Conservation (phyloP, 1,140 invertebrate species). For the Lamellibrachia luymesi region DNA sequence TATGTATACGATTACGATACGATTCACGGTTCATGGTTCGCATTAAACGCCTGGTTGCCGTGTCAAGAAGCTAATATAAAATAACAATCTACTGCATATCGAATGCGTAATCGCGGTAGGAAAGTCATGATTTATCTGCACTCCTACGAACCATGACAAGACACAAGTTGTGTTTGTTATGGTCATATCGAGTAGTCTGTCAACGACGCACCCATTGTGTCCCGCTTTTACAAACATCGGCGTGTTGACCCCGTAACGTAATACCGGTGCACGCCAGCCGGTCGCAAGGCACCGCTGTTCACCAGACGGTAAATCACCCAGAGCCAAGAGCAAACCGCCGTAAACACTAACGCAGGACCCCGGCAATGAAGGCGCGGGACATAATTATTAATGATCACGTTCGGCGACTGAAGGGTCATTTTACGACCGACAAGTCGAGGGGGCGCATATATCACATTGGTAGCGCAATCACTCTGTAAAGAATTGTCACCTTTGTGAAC, state of each 20-base stretch:
- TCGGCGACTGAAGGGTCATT: not conserved
- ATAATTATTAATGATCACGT: not conserved
- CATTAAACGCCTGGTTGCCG: too few relatives aligned
- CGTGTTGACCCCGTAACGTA: not conserved
- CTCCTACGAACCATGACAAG: too few relatives aligned
- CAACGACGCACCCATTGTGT: not conserved
- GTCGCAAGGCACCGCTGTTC: not conserved
- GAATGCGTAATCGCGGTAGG: too few relatives aligned
- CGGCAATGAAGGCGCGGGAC: not conserved
- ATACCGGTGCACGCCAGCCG: not conserved
- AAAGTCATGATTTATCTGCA: too few relatives aligned
- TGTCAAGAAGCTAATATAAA: too few relatives aligned
- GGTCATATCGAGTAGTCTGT: not conserved
- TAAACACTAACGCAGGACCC: not conserved
- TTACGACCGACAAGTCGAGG: not conserved
- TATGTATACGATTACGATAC: too few relatives aligned
- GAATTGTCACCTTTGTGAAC: too few relatives aligned
- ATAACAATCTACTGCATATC: too few relatives aligned
- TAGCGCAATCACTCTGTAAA: too few relatives aligned
- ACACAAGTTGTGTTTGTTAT: not conserved
- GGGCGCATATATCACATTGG: not conserved
- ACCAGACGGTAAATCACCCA: not conserved
- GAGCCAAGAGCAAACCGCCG: not conserved
- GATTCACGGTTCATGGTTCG: too few relatives aligned
- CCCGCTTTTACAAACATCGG: not conserved